These are phyloP conservation scores for Imbricaverruca yamaguchii DNA, from an alignment of 2,888 invertebrate genomes.

Conservation along the genomic window DNA sequence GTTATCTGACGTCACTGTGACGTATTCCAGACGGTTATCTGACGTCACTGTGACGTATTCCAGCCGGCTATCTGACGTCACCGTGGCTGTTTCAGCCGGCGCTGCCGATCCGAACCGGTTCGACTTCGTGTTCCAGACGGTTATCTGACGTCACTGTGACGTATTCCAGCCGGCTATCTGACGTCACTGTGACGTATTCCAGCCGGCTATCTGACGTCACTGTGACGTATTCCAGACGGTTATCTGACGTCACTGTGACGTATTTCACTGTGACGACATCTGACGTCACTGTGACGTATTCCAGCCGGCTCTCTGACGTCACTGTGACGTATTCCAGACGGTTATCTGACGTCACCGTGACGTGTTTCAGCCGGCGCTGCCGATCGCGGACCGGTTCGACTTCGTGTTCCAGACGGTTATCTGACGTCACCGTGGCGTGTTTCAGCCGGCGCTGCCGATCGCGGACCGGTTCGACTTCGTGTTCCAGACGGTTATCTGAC, in stretches of 20 bases:
- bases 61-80: too few species aligned
- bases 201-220: too few species aligned
- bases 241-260: too few species aligned
- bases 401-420: constrained; percentile 29
- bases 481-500: constrained; percentile 25
- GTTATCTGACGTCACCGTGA: too few species aligned
- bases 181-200: neutral
- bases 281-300: too few species aligned
- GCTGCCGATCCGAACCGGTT: neutral
- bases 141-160: too few species aligned
- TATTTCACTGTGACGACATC: neutral
- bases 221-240: too few species aligned
- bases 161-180: neutral
- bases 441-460: neutral
- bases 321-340: too few species aligned
- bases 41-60: too few species aligned
- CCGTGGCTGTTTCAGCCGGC: neutral
- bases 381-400: neutral
- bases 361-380: neutral
- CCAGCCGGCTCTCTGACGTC: too few species aligned
- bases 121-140: constrained; percentile 29
- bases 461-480: constrained; percentile 25
- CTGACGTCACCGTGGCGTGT: too few species aligned
- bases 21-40: neutral
- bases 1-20: too few species aligned